Evolutionary conservation across 2,888 invertebrate species (phyloP).

Genomic region (Mechanitis messenoides): DNA sequence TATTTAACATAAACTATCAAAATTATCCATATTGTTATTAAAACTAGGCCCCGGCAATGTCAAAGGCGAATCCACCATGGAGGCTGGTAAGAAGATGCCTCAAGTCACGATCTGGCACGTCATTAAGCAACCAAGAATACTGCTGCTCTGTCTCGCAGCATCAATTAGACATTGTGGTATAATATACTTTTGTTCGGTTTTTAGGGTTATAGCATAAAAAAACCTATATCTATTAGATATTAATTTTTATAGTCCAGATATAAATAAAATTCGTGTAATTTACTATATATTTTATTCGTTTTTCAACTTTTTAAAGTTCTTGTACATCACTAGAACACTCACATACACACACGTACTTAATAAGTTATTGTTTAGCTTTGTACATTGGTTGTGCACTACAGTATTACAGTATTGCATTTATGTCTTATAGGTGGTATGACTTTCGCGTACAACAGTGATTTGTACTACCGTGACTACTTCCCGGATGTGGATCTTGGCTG

Average conservation of each 20-base stretch:
- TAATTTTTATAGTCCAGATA: no score
- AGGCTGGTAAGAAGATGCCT: conserved; percentile 68
- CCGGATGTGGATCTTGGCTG: conserved; percentile 93
- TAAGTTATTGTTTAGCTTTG: no score
- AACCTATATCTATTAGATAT: no score
- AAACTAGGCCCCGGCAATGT: conserved; percentile 42
- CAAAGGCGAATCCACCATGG: conserved; percentile 52
- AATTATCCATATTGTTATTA: not conserved
- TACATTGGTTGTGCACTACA: no score
- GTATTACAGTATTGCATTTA: not conserved
- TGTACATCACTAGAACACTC: no score
- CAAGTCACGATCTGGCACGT: conserved; percentile 84
- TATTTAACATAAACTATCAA: no score
- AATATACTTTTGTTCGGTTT: conserved; percentile 21
- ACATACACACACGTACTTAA: no score
- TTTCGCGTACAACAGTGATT: conserved; percentile 93
- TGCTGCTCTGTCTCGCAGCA: conserved; percentile 89
- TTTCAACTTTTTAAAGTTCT: no score
- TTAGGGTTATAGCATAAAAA: no score
- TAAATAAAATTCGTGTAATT: no score
- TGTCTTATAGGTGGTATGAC: conserved; percentile 84
- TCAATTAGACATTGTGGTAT: conserved; percentile 90
- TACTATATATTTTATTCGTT: no score
- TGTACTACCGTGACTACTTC: conserved; percentile 91
- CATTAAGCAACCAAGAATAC: conserved; percentile 84